Evolutionary conservation across 2,113 vertebrate species (phyloP).

Genomic region (Mustelus asterias): DNA sequence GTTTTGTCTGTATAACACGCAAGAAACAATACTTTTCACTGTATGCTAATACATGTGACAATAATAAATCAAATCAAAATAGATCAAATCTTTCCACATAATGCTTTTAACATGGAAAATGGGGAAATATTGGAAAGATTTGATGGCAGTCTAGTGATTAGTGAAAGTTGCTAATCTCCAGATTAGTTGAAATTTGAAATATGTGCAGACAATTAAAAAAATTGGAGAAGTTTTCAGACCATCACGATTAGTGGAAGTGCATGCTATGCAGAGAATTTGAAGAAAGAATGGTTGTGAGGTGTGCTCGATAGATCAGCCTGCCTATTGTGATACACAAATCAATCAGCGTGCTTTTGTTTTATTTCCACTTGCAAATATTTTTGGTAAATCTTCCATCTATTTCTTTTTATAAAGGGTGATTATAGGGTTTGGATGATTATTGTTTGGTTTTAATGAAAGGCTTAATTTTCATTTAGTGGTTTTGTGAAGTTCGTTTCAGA

Average conservation of each 20-base stretch:
- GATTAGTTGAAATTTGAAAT: background rate
- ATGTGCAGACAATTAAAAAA: background rate
- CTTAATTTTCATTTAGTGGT: background rate
- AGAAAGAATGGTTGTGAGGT: background rate
- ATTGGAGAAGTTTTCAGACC: background rate
- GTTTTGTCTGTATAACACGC: too few relatives aligned
- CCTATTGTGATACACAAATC: background rate
- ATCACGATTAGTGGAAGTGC: background rate
- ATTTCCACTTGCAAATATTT: background rate
- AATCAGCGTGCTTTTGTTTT: background rate
- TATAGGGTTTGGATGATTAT: background rate
- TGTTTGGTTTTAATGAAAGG: background rate
- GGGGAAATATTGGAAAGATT: background rate
- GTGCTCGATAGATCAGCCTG: background rate
- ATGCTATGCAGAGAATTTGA: background rate
- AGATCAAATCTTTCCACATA: background rate
- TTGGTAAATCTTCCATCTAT: background rate
- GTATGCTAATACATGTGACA: too few relatives aligned
- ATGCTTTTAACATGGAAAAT: background rate
- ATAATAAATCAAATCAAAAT: too few relatives aligned
- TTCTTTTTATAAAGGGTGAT: background rate
- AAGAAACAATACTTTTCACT: too few relatives aligned
- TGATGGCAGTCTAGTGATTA: background rate
- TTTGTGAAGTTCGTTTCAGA: background rate
- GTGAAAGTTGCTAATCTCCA: background rate